Conservation (phyloP, 2,888 invertebrate genomes). For the Temnothorax rugatulus region DNA sequence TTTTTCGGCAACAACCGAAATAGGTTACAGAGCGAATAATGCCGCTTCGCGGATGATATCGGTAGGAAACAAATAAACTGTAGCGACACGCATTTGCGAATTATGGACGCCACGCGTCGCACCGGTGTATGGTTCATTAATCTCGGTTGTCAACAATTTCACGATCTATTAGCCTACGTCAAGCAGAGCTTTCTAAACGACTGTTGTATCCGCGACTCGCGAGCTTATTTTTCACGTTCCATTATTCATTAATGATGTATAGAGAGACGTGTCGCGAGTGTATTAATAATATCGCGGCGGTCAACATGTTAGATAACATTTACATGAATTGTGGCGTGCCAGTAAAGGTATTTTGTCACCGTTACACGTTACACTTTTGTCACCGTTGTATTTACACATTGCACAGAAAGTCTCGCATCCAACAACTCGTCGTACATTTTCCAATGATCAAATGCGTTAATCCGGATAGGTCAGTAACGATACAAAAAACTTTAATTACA, state of each 20-base stretch:
- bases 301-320: neutral
- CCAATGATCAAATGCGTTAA: neutral
- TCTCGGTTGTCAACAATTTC: slow-evolving; percentile 53
- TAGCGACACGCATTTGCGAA: slow-evolving; percentile 22
- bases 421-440: neutral
- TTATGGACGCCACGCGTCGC: slow-evolving; percentile 20
- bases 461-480: neutral
- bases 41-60: slow-evolving; percentile 29
- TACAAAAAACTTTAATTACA: slow-evolving; percentile 11
- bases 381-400: neutral
- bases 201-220: neutral
- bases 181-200: slow-evolving; percentile 12
- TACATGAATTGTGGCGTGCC: neutral
- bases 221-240: slow-evolving; percentile 20
- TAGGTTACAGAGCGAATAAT: slow-evolving; percentile 28
- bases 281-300: slow-evolving; percentile 8
- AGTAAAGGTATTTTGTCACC: neutral
- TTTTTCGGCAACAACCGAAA: slow-evolving; percentile 37
- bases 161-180: slow-evolving; percentile 39
- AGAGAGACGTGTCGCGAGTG: neutral
- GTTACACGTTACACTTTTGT: slow-evolving; percentile 4
- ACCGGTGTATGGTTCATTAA: slow-evolving; percentile 35
- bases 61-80: slow-evolving; percentile 43
- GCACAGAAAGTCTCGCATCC: neutral
- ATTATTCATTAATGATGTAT: slow-evolving; percentile 23